A percentile compares a stretch with the other conserved stretches of the same genome.
phyloP scores from a whole-genome alignment of 2,113 vertebrate genomes.

The Leptosomus discolor region DNA sequence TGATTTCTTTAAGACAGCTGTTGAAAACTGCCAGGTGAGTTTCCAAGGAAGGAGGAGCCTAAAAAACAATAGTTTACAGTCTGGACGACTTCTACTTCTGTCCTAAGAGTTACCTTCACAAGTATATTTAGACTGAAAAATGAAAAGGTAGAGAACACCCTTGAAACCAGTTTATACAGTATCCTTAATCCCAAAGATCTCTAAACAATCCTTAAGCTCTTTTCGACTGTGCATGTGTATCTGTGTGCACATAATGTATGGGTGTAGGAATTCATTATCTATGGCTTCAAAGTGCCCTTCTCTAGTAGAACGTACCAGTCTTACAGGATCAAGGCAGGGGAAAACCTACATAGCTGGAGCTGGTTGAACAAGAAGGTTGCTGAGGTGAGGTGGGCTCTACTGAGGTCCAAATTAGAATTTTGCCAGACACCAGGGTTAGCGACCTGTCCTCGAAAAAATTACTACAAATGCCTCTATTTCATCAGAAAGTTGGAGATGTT shows the following conservation, averaged over 20 bases:
- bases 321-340: not conserved
- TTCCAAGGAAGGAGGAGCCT: not conserved
- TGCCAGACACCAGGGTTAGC: not conserved
- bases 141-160: not conserved
- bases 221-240: not conserved
- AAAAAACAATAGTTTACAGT: not conserved
- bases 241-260: not conserved
- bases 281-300: not conserved
- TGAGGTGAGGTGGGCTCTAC: not conserved
- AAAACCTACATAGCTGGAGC: not conserved
- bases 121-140: not conserved
- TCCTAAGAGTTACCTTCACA: not conserved
- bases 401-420: not conserved
- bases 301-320: not conserved
- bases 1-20: slow-evolving; percentile 87
- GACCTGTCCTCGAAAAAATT: not conserved
- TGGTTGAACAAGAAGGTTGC: not conserved
- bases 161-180: not conserved
- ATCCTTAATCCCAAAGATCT: not conserved
- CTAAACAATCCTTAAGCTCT: not conserved
- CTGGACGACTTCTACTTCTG: not conserved
- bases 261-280: not conserved
- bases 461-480: not conserved
- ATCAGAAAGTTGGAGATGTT: not conserved
- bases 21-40: slow-evolving; percentile 90